Evolutionary conservation across 2,113 vertebrate species (phyloP).

Genomic region (Odobenus rosmarus): DNA sequence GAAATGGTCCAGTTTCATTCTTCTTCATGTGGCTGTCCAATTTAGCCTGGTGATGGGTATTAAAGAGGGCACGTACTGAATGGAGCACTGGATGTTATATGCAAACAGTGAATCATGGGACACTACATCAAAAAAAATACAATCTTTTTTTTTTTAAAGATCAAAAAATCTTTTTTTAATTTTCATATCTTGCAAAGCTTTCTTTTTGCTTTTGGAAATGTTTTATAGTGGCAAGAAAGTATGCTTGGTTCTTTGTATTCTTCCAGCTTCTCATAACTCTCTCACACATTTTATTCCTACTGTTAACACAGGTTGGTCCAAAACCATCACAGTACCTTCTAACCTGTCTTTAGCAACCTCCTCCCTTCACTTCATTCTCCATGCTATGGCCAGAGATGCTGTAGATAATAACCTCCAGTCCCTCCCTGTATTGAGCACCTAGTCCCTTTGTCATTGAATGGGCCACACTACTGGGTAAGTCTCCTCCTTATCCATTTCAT

Average conservation of each 20-base stretch:
- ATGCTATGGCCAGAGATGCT: neutral
- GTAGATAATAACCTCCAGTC: neutral
- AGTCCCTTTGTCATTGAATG: neutral
- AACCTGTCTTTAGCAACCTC: neutral
- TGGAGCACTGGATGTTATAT: too few relatives aligned
- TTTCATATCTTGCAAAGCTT: neutral
- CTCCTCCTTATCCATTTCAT: neutral
- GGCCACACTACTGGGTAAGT: neutral
- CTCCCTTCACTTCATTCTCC: neutral
- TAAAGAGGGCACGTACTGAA: too few relatives aligned
- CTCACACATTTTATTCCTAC: neutral
- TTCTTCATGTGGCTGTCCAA: too few relatives aligned
- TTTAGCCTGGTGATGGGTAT: too few relatives aligned
- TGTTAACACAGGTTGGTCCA: neutral
- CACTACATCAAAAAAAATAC: too few relatives aligned
- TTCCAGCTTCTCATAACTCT: neutral
- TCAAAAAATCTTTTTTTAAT: neutral
- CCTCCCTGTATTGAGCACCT: neutral
- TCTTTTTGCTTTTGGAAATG: neutral
- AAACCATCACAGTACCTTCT: neutral
- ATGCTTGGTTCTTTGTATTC: neutral
- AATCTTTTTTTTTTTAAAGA: too few relatives aligned
- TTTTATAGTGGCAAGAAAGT: neutral
- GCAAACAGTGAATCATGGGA: too few relatives aligned
- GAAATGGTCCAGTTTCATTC: too few relatives aligned